These are phyloP conservation scores for Oryzias melastigma DNA, from an alignment of 2,113 vertebrate genomes.

Conservation along the genomic window DNA sequence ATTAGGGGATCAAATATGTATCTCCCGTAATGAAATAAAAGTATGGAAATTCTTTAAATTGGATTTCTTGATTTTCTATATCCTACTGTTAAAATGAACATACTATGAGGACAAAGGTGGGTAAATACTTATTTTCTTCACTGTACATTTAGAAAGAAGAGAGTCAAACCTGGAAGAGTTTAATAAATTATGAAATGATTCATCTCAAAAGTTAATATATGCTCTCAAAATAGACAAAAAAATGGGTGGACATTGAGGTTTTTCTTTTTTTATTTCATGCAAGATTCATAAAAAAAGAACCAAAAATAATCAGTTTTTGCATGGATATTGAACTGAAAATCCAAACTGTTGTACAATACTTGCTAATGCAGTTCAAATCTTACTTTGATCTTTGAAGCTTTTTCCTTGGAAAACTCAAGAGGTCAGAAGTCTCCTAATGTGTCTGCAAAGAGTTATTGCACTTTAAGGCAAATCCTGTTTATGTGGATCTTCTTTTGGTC, in stretches of 20 bases:
- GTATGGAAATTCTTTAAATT: too few species aligned
- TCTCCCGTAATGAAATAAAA: too few species aligned
- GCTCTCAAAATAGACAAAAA: too few species aligned
- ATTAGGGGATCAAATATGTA: too few species aligned
- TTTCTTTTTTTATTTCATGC: background rate
- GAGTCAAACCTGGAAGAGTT: background rate
- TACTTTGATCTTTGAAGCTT: conserved; percentile 9
- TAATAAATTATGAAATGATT: background rate
- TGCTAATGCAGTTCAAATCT: conserved; percentile 13
- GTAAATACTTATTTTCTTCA: too few species aligned
- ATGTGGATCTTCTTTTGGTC: conserved; percentile 13
- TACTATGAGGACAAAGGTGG: too few species aligned
- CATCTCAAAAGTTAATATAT: too few species aligned
- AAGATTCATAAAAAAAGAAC: background rate
- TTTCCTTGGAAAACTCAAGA: conserved; percentile 32
- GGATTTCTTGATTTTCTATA: too few species aligned
- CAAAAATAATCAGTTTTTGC: background rate
- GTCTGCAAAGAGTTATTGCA: conserved; percentile 16
- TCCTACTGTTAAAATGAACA: too few species aligned
- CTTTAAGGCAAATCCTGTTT: conserved; percentile 26
- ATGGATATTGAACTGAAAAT: background rate
- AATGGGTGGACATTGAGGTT: too few species aligned
- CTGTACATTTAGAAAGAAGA: too few species aligned
- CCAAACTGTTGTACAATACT: background rate
- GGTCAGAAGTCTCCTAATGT: conserved; percentile 21